Evolutionary conservation across 2,888 invertebrate species (phyloP).

Genomic region (Synanthedon tipuliformis): DNA sequence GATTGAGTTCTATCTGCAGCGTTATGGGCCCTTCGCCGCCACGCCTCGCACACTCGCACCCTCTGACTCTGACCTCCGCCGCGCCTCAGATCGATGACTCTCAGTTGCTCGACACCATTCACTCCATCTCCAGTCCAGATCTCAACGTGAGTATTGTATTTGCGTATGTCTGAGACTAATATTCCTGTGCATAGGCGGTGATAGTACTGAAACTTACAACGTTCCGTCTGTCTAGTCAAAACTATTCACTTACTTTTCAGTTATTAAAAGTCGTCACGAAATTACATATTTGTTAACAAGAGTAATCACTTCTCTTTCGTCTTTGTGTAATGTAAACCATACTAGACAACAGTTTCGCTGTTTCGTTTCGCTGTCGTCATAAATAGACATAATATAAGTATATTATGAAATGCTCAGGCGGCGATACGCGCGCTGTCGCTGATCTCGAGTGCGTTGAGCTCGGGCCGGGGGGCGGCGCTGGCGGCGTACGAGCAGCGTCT

Average conservation of each 20-base stretch:
- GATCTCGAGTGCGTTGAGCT: constrained; percentile 75
- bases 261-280: no score
- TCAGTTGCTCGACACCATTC: constrained; percentile 54
- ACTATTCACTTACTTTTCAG: no score
- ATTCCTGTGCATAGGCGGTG: no score
- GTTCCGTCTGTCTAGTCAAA: no score
- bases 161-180: no score
- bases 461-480: constrained; percentile 59
- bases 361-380: neutral
- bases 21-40: constrained; percentile 5
- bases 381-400: neutral
- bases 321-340: neutral
- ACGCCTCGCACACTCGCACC: constrained; percentile 6
- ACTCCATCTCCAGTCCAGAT: constrained; percentile 60
- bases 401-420: constrained; percentile 22
- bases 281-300: no score
- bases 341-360: no score
- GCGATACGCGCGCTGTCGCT: constrained; percentile 74
- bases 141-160: constrained; percentile 35
- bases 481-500: constrained; percentile 75
- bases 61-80: constrained; percentile 3
- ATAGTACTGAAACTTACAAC: no score
- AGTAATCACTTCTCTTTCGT: no score
- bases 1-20: constrained; percentile 10
- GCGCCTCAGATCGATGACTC: constrained; percentile 37